A percentile compares a stretch with the other conserved stretches of the same genome.
Conservation (phyloP, 2,113 vertebrate genomes). For the Anhinga rufa region DNA sequence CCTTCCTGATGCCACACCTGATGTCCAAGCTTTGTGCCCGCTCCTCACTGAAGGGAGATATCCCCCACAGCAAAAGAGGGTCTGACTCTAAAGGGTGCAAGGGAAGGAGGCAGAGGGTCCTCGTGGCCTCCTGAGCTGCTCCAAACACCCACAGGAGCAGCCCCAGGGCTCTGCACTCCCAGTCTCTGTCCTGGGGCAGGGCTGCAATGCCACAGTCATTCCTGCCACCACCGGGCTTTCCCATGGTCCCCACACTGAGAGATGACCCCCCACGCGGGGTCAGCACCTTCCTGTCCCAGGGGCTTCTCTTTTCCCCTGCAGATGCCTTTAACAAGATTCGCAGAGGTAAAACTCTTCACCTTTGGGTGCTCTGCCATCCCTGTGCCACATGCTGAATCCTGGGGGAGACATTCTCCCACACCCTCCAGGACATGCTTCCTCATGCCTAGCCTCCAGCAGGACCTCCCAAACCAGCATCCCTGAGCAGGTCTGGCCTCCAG, state of each 20-base stretch:
- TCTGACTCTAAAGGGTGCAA: neutral
- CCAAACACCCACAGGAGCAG: neutral
- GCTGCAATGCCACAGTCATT: neutral
- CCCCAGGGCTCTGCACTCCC: neutral
- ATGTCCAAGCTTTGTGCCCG: neutral
- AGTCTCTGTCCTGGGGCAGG: rapidly evolving
- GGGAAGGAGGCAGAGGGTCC: neutral
- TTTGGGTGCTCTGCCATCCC: too few relatives aligned
- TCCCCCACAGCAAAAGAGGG: neutral
- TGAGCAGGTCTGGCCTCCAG: neutral
- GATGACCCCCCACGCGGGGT: neutral
- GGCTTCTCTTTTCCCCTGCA: neutral
- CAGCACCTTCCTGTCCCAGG: neutral
- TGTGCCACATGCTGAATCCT: rapidly evolving
- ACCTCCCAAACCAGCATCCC: neutral
- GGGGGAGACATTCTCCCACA: rapidly evolving
- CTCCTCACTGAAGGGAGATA: neutral
- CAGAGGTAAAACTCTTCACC: neutral
- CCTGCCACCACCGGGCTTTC: neutral
- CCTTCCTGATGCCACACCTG: neutral
- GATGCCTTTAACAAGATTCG: neutral
- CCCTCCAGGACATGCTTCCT: neutral
- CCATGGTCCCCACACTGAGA: neutral
- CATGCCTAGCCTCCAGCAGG: neutral
- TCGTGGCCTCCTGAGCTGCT: rapidly evolving